Percentiles rank a stretch among this genome's conserved stretches.
phyloP scores from a whole-genome alignment of 2,888 invertebrate species.

The Cacoxenus indagator region DNA sequence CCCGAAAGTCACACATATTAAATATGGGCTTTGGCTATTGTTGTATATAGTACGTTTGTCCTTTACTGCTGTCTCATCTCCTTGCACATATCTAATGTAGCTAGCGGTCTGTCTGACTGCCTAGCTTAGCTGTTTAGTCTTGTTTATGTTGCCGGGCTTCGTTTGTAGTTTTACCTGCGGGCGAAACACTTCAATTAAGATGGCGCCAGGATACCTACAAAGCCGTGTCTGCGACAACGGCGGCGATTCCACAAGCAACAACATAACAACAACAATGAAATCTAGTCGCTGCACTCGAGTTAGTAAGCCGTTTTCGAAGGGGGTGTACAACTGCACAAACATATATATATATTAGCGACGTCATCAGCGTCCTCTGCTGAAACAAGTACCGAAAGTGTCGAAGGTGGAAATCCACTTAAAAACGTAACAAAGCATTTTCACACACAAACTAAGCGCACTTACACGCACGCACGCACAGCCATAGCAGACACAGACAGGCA shows the following conservation, averaged over 20 bases:
- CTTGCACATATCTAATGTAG: background rate
- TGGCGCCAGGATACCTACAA: conserved; percentile 66
- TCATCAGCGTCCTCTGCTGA: conserved; percentile 11
- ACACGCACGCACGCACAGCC: background rate
- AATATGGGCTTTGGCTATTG: conserved; percentile 49
- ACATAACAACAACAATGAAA: conserved; percentile 4
- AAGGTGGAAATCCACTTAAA: conserved; percentile 62
- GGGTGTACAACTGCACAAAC: conserved; percentile 58
- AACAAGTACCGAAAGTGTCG: conserved; percentile 43
- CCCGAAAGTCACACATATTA: background rate
- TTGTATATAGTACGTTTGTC: background rate
- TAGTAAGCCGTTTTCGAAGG: background rate
- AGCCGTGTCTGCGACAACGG: conserved; percentile 38
- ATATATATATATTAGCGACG: conserved; percentile 25
- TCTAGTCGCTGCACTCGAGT: background rate
- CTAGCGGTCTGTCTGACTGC: too few relatives aligned
- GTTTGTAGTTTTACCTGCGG: conserved; percentile 24
- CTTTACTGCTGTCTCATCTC: conserved; percentile 38
- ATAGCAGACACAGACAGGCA: background rate
- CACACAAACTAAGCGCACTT: conserved; percentile 3
- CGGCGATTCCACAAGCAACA: conserved; percentile 37
- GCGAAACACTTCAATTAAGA: conserved; percentile 54
- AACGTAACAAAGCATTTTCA: conserved; percentile 8
- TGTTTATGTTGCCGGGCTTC: background rate
- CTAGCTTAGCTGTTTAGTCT: too few relatives aligned